Evolutionary conservation across 2,797 vertebrate genomes (phyloP).

Genomic region (Enteromius argenteus): DNA sequence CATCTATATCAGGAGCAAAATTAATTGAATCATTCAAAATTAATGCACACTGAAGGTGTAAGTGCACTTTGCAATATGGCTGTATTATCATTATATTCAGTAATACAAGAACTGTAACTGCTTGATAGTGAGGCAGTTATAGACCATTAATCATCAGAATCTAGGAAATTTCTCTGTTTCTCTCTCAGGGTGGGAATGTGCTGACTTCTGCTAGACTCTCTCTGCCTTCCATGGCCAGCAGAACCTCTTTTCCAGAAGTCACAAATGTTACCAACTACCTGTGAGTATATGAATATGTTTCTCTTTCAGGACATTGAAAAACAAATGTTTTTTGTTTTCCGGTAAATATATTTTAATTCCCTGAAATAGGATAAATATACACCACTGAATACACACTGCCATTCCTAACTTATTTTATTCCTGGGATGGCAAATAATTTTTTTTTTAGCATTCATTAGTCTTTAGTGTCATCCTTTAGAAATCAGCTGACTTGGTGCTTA

Average conservation of each 20-base stretch:
- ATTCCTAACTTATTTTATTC: neutral
- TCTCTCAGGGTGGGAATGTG: constrained; percentile 88
- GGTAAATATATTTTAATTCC: neutral
- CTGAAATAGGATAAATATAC: neutral
- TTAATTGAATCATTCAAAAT: neutral
- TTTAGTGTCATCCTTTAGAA: neutral
- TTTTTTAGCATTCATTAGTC: neutral
- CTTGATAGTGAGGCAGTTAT: neutral
- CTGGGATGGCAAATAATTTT: neutral
- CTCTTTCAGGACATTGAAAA: neutral
- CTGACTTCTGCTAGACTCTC: constrained; percentile 88
- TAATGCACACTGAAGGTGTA: neutral
- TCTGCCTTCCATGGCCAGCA: constrained; percentile 92
- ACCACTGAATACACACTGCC: neutral
- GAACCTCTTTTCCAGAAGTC: constrained; percentile 90
- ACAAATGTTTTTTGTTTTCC: neutral
- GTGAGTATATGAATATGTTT: constrained; percentile 77
- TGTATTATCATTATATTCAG: neutral
- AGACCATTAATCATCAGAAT: constrained; percentile 2
- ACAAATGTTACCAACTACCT: constrained; percentile 96
- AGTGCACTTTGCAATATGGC: neutral
- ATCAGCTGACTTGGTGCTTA: neutral
- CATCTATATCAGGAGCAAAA: neutral
- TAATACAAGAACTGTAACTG: neutral
- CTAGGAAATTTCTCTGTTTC: neutral